These are phyloP conservation scores for Manduca sexta DNA, from an alignment of 1,140 invertebrate species.

Conservation along the genomic window DNA sequence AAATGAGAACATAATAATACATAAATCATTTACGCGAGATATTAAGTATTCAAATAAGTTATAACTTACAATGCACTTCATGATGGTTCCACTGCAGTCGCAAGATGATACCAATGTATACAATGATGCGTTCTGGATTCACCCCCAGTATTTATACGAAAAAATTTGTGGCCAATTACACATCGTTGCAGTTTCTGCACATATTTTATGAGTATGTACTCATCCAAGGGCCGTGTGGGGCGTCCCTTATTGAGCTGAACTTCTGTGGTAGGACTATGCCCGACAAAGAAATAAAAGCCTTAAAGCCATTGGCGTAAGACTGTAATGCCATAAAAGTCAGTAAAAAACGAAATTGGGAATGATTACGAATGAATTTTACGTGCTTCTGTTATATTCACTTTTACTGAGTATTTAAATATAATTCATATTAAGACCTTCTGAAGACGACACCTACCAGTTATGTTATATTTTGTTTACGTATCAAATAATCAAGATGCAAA, in stretches of 20 bases:
- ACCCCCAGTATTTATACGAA: slow-evolving; percentile 64
- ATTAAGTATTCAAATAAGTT: too few relatives aligned
- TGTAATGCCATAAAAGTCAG: background rate
- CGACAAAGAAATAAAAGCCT: background rate
- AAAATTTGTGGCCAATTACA: slow-evolving; percentile 56
- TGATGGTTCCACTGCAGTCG: slow-evolving; percentile 31
- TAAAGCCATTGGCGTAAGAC: background rate
- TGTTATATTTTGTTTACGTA: too few relatives aligned
- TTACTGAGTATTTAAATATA: background rate
- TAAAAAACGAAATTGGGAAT: background rate
- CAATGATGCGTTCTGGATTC: slow-evolving; percentile 49
- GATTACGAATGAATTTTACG: background rate
- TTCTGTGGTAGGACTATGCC: too few relatives aligned
- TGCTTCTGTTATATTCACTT: background rate
- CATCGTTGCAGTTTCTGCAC: slow-evolving; percentile 38
- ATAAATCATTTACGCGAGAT: too few relatives aligned
- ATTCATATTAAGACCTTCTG: too few relatives aligned
- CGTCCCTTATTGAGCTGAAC: slow-evolving; percentile 29
- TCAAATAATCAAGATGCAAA: too few relatives aligned
- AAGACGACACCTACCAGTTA: too few relatives aligned
- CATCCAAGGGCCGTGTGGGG: slow-evolving; percentile 35
- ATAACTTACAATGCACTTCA: slow-evolving; percentile 53
- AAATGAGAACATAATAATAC: too few relatives aligned
- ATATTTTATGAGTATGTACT: slow-evolving; percentile 52
- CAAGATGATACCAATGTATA: slow-evolving; percentile 30